A percentile compares a stretch with the other conserved stretches of the same genome.
phyloP scores from a whole-genome alignment of 2,113 vertebrate genomes.

The Lanius collurio region DNA sequence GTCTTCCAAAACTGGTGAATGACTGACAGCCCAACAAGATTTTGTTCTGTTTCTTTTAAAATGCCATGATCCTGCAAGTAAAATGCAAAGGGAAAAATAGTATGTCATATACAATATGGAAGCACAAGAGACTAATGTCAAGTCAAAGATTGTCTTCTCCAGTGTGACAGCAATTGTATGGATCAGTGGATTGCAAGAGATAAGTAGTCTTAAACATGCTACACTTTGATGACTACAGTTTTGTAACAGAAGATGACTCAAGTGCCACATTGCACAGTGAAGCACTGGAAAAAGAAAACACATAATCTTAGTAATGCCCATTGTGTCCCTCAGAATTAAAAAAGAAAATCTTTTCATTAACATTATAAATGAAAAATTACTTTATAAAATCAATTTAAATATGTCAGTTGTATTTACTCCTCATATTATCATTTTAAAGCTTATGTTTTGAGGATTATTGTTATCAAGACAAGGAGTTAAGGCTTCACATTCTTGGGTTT shows the following conservation, averaged over 20 bases:
- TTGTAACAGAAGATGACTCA: slow-evolving; percentile 14
- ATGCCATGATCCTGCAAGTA: neutral
- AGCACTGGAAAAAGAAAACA: neutral
- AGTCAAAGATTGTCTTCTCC: slow-evolving; percentile 31
- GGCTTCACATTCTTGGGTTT: neutral
- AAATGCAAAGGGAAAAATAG: slow-evolving; percentile 29
- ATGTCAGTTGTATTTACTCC: neutral
- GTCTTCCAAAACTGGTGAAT: neutral
- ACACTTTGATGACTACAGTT: slow-evolving; percentile 33
- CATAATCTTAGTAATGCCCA: neutral
- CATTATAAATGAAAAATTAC: neutral
- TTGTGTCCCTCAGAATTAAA: neutral
- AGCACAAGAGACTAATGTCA: slow-evolving; percentile 41
- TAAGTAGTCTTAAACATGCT: slow-evolving; percentile 14
- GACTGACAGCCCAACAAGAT: neutral
- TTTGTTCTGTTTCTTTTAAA: slow-evolving; percentile 35
- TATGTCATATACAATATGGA: slow-evolving; percentile 3
- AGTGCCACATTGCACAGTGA: neutral
- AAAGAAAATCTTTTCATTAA: neutral
- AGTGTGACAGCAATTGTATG: slow-evolving; percentile 1
- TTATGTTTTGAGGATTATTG: neutral
- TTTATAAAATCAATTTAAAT: neutral
- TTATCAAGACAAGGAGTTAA: neutral
- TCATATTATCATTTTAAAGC: neutral
- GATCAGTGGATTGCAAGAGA: slow-evolving; percentile 25